Conservation (phyloP, 1,140 invertebrate species). For the Drosophila burlai region DNA sequence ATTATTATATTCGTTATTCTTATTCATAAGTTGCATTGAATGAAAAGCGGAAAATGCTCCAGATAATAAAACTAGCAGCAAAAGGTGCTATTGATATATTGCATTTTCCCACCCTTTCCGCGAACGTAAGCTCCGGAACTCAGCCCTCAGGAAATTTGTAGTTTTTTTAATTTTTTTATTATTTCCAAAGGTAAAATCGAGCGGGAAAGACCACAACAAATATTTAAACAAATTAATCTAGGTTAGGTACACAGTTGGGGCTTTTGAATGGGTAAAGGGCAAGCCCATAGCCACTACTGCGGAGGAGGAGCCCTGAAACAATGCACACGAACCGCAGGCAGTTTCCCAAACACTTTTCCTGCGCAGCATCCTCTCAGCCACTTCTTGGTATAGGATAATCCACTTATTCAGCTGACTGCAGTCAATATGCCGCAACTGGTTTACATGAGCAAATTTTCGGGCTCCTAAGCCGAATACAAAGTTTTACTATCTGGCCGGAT, state of each 20-base stretch:
- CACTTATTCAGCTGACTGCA: conserved; percentile 57
- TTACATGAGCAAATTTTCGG: conserved; percentile 64
- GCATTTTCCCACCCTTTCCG: not conserved
- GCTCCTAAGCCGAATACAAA: conserved; percentile 54
- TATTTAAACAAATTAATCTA: conserved; percentile 26
- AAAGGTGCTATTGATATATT: conserved; percentile 17
- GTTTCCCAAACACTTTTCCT: conserved; percentile 10
- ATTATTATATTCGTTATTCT: conserved; percentile 41
- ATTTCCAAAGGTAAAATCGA: not conserved
- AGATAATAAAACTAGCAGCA: conserved; percentile 23
- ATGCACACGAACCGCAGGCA: conserved; percentile 19
- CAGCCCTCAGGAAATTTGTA: not conserved
- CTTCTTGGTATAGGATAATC: conserved; percentile 32
- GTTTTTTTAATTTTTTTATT: not conserved
- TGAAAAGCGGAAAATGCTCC: conserved; percentile 19
- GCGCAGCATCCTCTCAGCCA: too few species aligned
- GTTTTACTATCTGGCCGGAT: conserved; percentile 38
- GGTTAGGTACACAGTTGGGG: not conserved
- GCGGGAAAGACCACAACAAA: not conserved
- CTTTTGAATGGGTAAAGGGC: too few species aligned
- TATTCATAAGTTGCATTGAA: conserved; percentile 37
- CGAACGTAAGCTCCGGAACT: too few species aligned
- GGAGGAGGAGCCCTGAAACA: not conserved
- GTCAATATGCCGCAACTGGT: conserved; percentile 60
- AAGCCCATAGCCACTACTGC: not conserved